Percentiles rank a stretch among this genome's conserved stretches.
phyloP scores from a whole-genome alignment of 2,113 vertebrate species.

The Petroica traversi region DNA sequence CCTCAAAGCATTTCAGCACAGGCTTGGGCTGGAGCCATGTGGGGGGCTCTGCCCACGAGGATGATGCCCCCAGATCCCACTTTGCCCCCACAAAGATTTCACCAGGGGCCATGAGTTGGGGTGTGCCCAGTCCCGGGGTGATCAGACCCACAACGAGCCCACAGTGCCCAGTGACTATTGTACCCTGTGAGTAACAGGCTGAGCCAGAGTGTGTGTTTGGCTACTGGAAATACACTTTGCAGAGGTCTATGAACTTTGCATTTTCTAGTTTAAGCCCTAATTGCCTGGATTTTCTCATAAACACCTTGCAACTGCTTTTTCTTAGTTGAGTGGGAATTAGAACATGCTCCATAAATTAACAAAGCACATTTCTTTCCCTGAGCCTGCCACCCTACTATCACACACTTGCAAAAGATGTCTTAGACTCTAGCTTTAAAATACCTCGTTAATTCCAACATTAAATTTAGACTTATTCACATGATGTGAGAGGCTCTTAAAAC shows the following conservation, averaged over 20 bases:
- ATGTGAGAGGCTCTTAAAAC: background rate
- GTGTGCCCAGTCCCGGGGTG: rapidly evolving
- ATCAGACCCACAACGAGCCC: rapidly evolving
- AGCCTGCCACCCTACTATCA: background rate
- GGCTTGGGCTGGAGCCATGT: rapidly evolving
- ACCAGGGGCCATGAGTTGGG: rapidly evolving
- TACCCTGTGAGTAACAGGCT: background rate
- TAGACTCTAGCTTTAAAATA: background rate
- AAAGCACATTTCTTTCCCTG: background rate
- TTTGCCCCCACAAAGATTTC: rapidly evolving
- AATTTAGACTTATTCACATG: background rate
- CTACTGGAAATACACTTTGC: background rate
- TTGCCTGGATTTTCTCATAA: background rate
- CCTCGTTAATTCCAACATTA: background rate
- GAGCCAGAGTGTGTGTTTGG: rapidly evolving
- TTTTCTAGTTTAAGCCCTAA: background rate
- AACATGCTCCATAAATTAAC: background rate
- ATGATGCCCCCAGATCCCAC: rapidly evolving
- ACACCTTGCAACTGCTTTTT: background rate
- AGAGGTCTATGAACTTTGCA: background rate
- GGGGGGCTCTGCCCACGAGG: rapidly evolving
- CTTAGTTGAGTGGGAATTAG: background rate
- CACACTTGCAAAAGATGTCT: background rate
- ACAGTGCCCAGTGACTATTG: rapidly evolving
- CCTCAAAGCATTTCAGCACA: background rate